Conservation (phyloP, 1,140 invertebrate species). For the Marisa cornuarietis region DNA sequence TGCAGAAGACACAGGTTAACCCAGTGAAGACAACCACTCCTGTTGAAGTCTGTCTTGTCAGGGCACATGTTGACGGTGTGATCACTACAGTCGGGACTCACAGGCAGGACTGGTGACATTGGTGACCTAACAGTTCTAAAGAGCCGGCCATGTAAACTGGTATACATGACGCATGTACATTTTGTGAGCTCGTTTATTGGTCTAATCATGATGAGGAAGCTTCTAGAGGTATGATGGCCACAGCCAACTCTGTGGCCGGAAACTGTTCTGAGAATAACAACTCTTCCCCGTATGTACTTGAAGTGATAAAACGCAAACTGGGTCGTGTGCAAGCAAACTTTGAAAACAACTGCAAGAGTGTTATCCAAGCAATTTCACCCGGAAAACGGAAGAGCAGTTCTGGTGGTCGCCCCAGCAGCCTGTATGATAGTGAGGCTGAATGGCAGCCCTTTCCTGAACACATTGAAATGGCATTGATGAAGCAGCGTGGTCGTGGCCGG, state of each 20-base stretch:
- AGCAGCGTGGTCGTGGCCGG: conserved; percentile 40
- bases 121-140: too few species aligned
- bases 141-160: too few species aligned
- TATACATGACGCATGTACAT: too few species aligned
- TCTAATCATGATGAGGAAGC: conserved; percentile 11
- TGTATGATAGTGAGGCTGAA: conserved; percentile 26
- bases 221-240: conserved; percentile 28
- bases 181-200: too few species aligned
- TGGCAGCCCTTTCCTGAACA: conserved; percentile 37
- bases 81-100: too few species aligned
- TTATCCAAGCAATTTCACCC: conserved; percentile 44
- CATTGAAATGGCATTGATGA: conserved; percentile 59
- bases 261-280: conserved; percentile 27
- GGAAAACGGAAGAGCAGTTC: conserved; percentile 35
- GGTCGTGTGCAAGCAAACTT: conserved; percentile 38
- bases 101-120: too few species aligned
- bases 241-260: conserved; percentile 29
- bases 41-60: too few species aligned
- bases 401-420: conserved; percentile 16
- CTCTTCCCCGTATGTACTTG: conserved; percentile 41
- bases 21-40: too few species aligned
- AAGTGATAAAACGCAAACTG: conserved; percentile 43
- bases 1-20: too few species aligned
- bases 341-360: conserved; percentile 41
- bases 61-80: too few species aligned